These are phyloP conservation scores for Mesoligia furuncula DNA, from an alignment of 2,888 invertebrate species.

Conservation along the genomic window DNA sequence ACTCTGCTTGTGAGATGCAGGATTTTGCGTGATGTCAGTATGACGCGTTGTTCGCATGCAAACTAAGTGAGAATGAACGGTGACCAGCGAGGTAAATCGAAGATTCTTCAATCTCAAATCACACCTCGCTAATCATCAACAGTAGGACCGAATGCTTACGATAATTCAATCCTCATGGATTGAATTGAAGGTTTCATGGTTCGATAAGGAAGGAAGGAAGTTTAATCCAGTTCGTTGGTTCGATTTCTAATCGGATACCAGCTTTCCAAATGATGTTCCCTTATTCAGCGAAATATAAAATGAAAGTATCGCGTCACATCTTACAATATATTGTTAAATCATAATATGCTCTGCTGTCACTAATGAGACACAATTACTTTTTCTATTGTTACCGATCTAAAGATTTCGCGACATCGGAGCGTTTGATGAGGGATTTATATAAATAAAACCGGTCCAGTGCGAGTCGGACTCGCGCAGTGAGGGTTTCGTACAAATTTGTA, in stretches of 20 bases:
- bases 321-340: not conserved
- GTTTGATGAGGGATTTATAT: too few species aligned
- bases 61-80: not conserved
- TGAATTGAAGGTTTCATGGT: not conserved
- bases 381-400: too few species aligned
- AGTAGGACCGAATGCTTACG: too few species aligned
- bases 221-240: not conserved
- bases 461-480: too few species aligned
- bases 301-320: not conserved
- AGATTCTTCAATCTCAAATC: not conserved
- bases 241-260: not conserved
- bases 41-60: not conserved
- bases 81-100: not conserved
- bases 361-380: too few species aligned
- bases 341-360: not conserved
- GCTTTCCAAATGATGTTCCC: not conserved
- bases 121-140: not conserved
- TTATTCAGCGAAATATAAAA: not conserved
- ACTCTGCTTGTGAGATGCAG: too few species aligned
- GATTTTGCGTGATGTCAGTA: too few species aligned
- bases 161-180: not conserved
- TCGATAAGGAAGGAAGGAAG: not conserved
- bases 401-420: too few species aligned
- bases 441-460: too few species aligned
- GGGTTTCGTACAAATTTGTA: too few species aligned